Conservation (phyloP, 2,797 vertebrate genomes). For the Coreius guichenoti region DNA sequence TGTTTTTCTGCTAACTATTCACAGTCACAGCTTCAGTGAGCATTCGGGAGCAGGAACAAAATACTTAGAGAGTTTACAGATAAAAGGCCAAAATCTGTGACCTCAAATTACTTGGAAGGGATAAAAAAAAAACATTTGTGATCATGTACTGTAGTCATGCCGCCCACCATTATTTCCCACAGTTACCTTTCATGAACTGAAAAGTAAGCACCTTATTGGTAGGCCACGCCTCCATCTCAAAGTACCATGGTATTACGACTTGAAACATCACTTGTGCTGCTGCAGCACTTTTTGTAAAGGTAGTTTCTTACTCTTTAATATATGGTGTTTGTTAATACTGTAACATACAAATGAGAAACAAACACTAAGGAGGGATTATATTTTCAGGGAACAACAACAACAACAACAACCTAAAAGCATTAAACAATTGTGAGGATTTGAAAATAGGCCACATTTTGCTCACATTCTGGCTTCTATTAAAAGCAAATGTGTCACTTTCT, state of each 20-base stretch:
- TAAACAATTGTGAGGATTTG: background rate
- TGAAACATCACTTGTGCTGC: background rate
- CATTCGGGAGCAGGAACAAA: background rate
- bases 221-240: too few relatives aligned
- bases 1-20: conserved; percentile 1
- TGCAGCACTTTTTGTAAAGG: background rate
- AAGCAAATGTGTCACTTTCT: background rate
- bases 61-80: background rate
- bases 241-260: background rate
- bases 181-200: background rate
- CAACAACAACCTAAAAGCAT: background rate
- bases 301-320: background rate
- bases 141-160: background rate
- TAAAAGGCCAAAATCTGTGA: background rate
- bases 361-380: background rate
- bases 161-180: background rate
- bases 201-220: background rate
- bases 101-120: background rate
- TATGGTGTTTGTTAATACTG: background rate
- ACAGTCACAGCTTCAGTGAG: background rate
- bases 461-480: conserved; percentile 2
- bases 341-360: background rate
- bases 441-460: background rate
- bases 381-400: background rate
- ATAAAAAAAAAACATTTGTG: background rate